Conservation (phyloP, 2,888 invertebrate species). For the Lottia scabra region DNA sequence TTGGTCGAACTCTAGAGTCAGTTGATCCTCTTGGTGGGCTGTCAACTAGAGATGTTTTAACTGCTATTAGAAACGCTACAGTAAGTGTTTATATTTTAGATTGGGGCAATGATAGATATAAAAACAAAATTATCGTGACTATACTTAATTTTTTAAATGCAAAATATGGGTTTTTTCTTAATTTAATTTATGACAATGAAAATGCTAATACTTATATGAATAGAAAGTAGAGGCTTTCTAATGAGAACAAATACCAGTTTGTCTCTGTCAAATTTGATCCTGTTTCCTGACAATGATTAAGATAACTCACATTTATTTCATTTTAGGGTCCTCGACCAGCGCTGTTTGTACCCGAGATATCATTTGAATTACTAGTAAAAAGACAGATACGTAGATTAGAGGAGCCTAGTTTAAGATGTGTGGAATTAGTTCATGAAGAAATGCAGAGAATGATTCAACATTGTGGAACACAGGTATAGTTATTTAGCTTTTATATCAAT, state of each 20-base stretch:
- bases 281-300: too few relatives aligned
- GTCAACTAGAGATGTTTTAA: conserved; percentile 95
- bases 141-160: too few relatives aligned
- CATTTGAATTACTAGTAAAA: conserved; percentile 97
- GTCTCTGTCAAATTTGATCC: too few relatives aligned
- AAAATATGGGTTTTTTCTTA: too few relatives aligned
- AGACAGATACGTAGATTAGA: conserved; percentile 95
- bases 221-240: too few relatives aligned
- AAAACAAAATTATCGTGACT: too few relatives aligned
- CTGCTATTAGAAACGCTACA: conserved; percentile 98
- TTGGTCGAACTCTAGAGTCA: conserved; percentile 91
- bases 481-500: too few relatives aligned
- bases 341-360: conserved; percentile 79
- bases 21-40: conserved; percentile 95
- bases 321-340: conserved; percentile 73
- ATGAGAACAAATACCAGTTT: too few relatives aligned
- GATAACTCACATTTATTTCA: conserved; percentile 1
- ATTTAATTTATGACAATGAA: too few relatives aligned
- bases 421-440: conserved; percentile 90
- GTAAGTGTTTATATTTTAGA: too few relatives aligned
- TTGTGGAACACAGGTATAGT: conserved; percentile 87
- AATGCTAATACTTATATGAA: too few relatives aligned
- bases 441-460: conserved; percentile 99
- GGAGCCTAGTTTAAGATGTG: conserved; percentile 96
- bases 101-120: too few relatives aligned